Evolutionary conservation across 92 coral and sea anemone species (phyloP).

Genomic region (Pocillopora grandis): DNA sequence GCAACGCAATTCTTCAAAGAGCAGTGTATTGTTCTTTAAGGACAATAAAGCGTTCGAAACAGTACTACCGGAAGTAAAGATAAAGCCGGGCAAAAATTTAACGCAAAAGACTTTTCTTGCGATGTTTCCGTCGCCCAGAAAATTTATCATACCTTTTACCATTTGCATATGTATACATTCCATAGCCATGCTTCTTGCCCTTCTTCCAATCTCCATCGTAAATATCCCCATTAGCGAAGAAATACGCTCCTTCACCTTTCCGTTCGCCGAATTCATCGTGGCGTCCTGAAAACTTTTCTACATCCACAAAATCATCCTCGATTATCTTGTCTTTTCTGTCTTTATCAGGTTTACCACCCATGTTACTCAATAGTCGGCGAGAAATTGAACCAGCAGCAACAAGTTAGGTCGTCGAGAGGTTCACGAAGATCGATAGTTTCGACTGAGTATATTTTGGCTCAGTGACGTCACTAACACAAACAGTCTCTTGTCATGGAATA

Average conservation of each 20-base stretch:
- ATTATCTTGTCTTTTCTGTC: constrained; percentile 31
- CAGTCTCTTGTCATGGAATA: neutral
- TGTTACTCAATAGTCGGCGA: neutral
- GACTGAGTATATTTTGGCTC: neutral
- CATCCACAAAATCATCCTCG: constrained; percentile 65
- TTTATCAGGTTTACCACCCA: constrained; percentile 40
- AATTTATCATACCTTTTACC: constrained; percentile 66
- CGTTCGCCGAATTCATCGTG: constrained; percentile 68
- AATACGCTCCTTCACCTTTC: constrained; percentile 89
- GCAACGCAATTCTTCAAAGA: constrained; percentile 6
- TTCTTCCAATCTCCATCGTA: constrained; percentile 98
- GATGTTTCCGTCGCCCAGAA: neutral
- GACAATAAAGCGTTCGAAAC: neutral
- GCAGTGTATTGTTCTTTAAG: neutral
- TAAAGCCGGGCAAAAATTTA: neutral
- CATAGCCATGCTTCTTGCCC: constrained; percentile 86
- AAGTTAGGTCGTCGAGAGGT: neutral
- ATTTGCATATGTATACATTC: constrained; percentile 73
- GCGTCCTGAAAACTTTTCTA: constrained; percentile 75
- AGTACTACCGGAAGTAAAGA: constrained; percentile 19
- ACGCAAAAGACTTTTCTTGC: neutral
- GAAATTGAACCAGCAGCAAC: constrained; percentile 1
- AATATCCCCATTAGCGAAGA: constrained; percentile 90
- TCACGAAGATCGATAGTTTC: neutral
- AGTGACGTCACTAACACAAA: constrained; percentile 6